phyloP scores from a whole-genome alignment of 2,113 vertebrate species.

The Ahaetulla prasina region DNA sequence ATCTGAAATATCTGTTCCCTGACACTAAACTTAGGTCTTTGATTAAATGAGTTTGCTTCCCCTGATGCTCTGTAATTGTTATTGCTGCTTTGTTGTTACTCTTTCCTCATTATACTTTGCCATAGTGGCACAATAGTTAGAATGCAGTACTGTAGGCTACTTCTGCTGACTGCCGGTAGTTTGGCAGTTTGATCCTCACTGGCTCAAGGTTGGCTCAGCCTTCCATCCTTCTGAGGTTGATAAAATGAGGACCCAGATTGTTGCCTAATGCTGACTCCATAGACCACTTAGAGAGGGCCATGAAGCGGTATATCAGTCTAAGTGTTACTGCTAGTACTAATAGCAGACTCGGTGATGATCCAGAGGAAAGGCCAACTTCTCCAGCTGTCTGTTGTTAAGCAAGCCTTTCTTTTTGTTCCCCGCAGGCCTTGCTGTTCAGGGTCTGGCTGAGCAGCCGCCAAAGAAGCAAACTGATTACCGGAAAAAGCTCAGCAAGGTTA shows the following conservation, averaged over 20 bases:
- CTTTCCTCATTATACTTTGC: neutral
- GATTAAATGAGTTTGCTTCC: neutral
- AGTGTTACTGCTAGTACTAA: neutral
- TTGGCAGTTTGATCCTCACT: too few relatives aligned
- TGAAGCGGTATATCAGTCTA: neutral
- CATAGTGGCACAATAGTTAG: neutral
- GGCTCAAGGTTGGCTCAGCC: too few relatives aligned
- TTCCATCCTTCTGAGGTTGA: neutral
- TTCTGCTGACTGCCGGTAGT: too few relatives aligned
- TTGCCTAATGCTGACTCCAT: neutral
- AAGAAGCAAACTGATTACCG: conserved; percentile 84
- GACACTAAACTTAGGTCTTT: neutral
- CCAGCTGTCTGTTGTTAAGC: neutral
- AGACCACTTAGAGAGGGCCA: neutral
- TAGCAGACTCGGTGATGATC: neutral
- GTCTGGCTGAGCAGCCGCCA: conserved; percentile 72
- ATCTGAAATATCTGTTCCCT: neutral
- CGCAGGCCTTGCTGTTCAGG: conserved; percentile 76
- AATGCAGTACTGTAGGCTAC: neutral
- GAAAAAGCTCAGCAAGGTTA: conserved; percentile 77
- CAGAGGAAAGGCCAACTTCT: neutral
- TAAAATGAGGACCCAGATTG: neutral
- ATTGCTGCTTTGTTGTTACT: neutral
- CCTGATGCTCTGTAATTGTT: neutral
- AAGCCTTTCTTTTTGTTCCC: conserved; percentile 52